Conservation (phyloP, 2,797 vertebrate species). For the Darevskia mixta region DNA sequence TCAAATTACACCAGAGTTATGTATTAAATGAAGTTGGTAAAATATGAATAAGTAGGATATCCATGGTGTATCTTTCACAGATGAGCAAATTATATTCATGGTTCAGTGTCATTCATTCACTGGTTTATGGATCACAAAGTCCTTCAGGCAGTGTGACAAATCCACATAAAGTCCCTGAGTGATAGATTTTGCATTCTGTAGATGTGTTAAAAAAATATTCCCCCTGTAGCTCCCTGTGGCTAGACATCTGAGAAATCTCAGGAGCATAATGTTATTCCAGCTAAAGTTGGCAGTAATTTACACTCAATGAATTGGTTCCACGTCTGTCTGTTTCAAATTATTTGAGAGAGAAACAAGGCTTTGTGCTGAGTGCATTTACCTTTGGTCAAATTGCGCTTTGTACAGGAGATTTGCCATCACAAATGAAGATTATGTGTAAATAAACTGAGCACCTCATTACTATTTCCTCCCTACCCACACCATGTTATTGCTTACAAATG, state of each 20-base stretch:
- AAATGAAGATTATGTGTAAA: conserved; percentile 55
- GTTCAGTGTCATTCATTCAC: conserved; percentile 63
- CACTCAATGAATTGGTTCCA: conserved; percentile 75
- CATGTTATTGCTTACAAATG: conserved; percentile 5
- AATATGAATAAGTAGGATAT: conserved; percentile 44
- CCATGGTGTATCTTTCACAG: conserved; percentile 44
- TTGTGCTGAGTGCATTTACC: conserved; percentile 49
- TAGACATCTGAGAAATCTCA: conserved; percentile 67
- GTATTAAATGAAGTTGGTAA: conserved; percentile 44
- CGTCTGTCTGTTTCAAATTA: conserved; percentile 67
- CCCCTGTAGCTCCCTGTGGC: conserved; percentile 60
- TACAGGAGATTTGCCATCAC: conserved; percentile 46
- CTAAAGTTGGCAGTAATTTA: conserved; percentile 76
- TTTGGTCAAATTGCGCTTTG: conserved; percentile 54
- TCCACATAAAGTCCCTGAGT: conserved; percentile 67
- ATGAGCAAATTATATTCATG: conserved; percentile 58
- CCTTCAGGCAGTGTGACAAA: conserved; percentile 71
- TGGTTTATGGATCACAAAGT: conserved; percentile 55
- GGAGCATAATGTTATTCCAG: conserved; percentile 76
- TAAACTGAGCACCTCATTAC: conserved; percentile 37
- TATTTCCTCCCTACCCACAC: not conserved
- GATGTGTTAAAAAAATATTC: conserved; percentile 70
- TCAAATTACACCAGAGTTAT: conserved; percentile 37
- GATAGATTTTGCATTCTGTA: conserved; percentile 66
- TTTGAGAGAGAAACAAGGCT: conserved; percentile 55